Evolutionary conservation across 2,113 vertebrate genomes (phyloP).

Genomic region (Phaethon lepturus): DNA sequence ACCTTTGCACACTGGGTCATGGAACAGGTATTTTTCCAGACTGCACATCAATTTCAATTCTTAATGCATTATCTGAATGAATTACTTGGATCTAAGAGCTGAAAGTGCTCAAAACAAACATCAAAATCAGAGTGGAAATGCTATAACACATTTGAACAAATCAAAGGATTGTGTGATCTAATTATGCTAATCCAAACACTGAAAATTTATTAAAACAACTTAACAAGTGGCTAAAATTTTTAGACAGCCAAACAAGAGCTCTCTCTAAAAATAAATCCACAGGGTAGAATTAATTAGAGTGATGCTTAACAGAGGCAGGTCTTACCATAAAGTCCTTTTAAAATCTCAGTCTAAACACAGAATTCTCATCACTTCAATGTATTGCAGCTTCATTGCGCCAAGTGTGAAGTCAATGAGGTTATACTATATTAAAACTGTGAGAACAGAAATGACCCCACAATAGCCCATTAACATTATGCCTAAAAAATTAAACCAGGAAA

Average conservation of each 20-base stretch:
- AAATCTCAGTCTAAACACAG: not conserved
- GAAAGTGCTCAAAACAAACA: conserved; percentile 59
- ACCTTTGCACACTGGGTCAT: not conserved
- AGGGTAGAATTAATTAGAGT: not conserved
- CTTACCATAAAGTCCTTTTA: not conserved
- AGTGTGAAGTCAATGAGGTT: not conserved
- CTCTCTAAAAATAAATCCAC: not conserved
- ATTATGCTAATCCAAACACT: conserved; percentile 13
- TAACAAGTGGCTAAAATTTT: not conserved
- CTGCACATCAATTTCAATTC: not conserved
- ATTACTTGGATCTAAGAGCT: conserved; percentile 43
- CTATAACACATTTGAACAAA: conserved; percentile 49
- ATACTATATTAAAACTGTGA: not conserved
- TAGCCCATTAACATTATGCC: not conserved
- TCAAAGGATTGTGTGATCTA: conserved; percentile 36
- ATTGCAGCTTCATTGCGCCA: not conserved
- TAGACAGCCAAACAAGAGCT: not conserved
- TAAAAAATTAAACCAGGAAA: not conserved
- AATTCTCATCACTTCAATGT: not conserved
- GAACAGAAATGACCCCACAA: not conserved
- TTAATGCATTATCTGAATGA: conserved; percentile 23
- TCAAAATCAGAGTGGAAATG: conserved; percentile 57
- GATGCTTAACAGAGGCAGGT: not conserved
- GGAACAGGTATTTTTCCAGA: not conserved
- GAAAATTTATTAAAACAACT: not conserved